phyloP scores from a whole-genome alignment of 2,797 vertebrate genomes.

The Psittacula echo region DNA sequence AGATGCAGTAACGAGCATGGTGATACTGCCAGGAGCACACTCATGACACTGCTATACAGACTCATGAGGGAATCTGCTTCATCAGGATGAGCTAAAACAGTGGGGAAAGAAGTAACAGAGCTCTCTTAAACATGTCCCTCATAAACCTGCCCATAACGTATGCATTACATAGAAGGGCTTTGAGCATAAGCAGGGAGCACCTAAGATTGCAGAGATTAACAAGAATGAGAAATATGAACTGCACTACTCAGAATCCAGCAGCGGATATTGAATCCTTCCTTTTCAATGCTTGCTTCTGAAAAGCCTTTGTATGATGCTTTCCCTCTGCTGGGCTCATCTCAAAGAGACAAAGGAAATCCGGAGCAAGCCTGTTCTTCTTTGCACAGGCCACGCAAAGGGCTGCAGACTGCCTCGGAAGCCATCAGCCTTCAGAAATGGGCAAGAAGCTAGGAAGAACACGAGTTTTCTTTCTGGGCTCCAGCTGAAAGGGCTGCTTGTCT shows the following conservation, averaged over 20 bases:
- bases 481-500: neutral
- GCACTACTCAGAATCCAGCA: constrained; percentile 13
- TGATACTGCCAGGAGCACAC: neutral
- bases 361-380: neutral
- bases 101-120: neutral
- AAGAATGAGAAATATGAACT: neutral
- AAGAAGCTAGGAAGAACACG: neutral
- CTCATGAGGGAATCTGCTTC: neutral
- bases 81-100: neutral
- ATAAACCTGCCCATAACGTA: neutral
- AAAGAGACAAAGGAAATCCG: neutral
- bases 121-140: neutral
- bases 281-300: constrained; percentile 23
- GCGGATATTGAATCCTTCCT: constrained; percentile 54
- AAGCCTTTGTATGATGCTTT: constrained; percentile 23
- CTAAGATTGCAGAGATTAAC: neutral
- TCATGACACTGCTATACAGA: neutral
- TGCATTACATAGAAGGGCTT: neutral
- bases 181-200: neutral
- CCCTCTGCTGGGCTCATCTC: neutral
- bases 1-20: constrained; percentile 22
- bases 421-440: neutral
- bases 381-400: neutral
- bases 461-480: neutral
- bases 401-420: neutral